Conservation (phyloP, 2,797 vertebrate species). For the Phaenicophaeus curvirostris region DNA sequence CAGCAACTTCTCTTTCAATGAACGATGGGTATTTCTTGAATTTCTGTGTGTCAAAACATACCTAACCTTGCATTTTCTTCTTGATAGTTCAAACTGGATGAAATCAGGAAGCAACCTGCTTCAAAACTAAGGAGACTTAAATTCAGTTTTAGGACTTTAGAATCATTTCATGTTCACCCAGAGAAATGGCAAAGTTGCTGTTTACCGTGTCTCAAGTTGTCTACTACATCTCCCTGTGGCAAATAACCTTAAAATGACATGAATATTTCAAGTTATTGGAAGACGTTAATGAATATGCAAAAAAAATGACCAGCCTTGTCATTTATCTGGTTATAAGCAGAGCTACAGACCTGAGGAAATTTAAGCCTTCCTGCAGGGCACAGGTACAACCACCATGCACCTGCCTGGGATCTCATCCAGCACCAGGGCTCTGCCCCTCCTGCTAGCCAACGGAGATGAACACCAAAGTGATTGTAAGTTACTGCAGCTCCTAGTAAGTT, state of each 20-base stretch:
- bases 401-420: background rate
- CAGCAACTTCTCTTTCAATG: background rate
- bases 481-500: background rate
- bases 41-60: background rate
- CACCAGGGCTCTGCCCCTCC: background rate
- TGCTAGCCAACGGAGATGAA: background rate
- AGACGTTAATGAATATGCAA: background rate
- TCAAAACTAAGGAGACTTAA: background rate
- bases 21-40: background rate
- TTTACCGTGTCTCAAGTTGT: slow-evolving; percentile 4
- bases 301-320: background rate
- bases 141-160: background rate
- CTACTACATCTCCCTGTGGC: background rate
- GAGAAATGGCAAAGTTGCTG: background rate
- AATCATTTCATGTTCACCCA: background rate
- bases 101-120: background rate
- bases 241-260: slow-evolving; percentile 11
- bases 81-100: background rate
- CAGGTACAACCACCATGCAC: background rate
- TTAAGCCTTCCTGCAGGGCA: background rate
- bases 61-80: background rate
- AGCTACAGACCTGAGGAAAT: background rate
- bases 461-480: background rate
- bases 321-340: background rate
- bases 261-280: slow-evolving; percentile 8